Evolutionary conservation across 1,140 invertebrate species (phyloP), one percentile per base, ranked within the genome.

Genomic region (Camponotus pennsylvanicus): DNA sequence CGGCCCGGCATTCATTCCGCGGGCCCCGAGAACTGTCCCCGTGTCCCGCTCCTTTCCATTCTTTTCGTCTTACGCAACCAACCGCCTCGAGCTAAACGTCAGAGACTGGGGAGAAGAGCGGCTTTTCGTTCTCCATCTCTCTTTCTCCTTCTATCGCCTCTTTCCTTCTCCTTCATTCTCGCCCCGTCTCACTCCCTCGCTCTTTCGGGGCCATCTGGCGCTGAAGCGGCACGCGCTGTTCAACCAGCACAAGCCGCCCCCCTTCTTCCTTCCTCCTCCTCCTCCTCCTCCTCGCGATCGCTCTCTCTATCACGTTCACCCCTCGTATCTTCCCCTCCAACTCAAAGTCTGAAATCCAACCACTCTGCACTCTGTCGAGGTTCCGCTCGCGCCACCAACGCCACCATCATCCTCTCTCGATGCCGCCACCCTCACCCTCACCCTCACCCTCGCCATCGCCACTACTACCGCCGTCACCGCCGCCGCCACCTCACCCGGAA

Each of bases 171-270:
- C 52, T 71, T 49, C 71, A 0, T 8, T 76, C 77, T 32, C 52
- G n/a, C 49, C 34, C 27, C 45, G 13, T 80, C 78, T 73, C 55
- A 15, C 42, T 78, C 71, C 1, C 73, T 90, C 77, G 27, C 40
- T 15, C 90, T 87, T 86, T 71, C 67, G 66, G 88, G 75, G 85
- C 90, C 92, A 93, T 92, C 92, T 92, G 92, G 92, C 86, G 84
- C 79, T 89, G 83, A 89, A 91, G 59, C 90, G 92, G 90, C 91
- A 92, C 91, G 91, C 92, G 92, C 91, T 92, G 85, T 83, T 79
- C 88, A 82, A 88, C 76, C 85, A 89, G 82, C 89, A 84, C 67
- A 86, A 89, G 71, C 66, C 82, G 45, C 37, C 63, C 61, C 21
- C 45, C 42, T 34, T 49, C 9, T 52, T 69, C 75, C 27, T 27